phyloP scores from a whole-genome alignment of 2,888 invertebrate species.

The Strigamia maritima region DNA sequence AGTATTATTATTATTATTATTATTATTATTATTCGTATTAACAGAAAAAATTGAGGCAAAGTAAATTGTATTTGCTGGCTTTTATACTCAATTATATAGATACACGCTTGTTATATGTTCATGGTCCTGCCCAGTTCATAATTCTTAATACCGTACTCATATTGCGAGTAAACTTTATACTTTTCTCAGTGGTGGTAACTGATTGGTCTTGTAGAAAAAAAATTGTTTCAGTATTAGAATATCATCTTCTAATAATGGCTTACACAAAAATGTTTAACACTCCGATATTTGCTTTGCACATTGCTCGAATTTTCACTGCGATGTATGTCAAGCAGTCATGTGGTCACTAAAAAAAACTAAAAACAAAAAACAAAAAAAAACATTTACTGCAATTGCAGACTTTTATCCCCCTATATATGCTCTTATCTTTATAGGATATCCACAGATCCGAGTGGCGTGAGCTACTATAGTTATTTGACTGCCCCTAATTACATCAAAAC shows the following conservation, averaged over 20 bases:
- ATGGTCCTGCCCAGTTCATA: conserved; percentile 40
- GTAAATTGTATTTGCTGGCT: conserved; percentile 17
- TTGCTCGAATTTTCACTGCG: conserved; percentile 15
- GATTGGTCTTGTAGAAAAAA: neutral
- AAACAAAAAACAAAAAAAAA: neutral
- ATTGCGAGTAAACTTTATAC: conserved; percentile 21
- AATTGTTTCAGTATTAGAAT: conserved; percentile 27
- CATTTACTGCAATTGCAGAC: conserved; percentile 9
- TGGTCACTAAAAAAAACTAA: neutral
- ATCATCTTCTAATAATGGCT: neutral
- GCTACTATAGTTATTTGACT: conserved; percentile 38
- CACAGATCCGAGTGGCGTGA: conserved; percentile 38
- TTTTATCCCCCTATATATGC: conserved; percentile 29
- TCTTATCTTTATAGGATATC: conserved; percentile 39
- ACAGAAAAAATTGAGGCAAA: neutral
- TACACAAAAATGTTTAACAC: conserved; percentile 22
- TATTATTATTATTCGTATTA: neutral
- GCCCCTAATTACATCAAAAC: conserved; percentile 39
- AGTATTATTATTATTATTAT: conserved; percentile 7
- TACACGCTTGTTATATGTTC: conserved; percentile 27
- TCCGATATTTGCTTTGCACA: conserved; percentile 30
- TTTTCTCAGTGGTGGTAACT: conserved; percentile 13
- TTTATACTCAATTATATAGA: conserved; percentile 20
- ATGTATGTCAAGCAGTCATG: conserved; percentile 15
- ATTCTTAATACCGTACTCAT: conserved; percentile 5